Conservation (phyloP, 2,888 invertebrate genomes). For the Prosapia bicincta region DNA sequence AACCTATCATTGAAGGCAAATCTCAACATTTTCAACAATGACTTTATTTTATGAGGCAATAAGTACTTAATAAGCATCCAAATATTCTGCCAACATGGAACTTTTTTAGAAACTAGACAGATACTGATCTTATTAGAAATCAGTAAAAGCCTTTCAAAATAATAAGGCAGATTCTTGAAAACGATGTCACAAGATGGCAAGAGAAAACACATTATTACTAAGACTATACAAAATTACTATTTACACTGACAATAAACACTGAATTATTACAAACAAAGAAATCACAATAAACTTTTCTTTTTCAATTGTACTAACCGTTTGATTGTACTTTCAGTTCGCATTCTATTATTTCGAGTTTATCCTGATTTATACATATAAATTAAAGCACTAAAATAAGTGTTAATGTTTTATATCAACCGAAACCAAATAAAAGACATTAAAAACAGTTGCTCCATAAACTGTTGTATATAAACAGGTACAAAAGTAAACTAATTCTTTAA, state of each 20-base stretch:
- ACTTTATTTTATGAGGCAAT: too few species aligned
- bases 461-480: not conserved
- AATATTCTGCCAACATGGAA: too few species aligned
- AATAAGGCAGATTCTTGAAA: not conserved
- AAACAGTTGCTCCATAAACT: not conserved
- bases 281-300: not conserved
- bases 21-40: too few species aligned
- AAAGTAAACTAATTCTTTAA: not conserved
- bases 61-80: too few species aligned
- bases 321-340: not conserved
- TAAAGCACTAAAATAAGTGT: not conserved
- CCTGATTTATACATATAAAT: not conserved
- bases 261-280: not conserved
- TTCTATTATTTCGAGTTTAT: not conserved
- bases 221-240: not conserved
- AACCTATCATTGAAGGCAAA: too few species aligned
- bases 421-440: not conserved
- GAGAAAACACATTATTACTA: not conserved
- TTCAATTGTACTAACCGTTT: not conserved
- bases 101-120: too few species aligned
- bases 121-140: too few species aligned
- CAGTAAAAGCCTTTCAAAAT: not conserved
- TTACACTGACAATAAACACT: not conserved
- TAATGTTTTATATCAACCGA: not conserved
- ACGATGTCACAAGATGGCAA: not conserved